Base-by-base conservation (phyloP, 2,888 invertebrate species). In the Caenorhabditis becei region DNA sequence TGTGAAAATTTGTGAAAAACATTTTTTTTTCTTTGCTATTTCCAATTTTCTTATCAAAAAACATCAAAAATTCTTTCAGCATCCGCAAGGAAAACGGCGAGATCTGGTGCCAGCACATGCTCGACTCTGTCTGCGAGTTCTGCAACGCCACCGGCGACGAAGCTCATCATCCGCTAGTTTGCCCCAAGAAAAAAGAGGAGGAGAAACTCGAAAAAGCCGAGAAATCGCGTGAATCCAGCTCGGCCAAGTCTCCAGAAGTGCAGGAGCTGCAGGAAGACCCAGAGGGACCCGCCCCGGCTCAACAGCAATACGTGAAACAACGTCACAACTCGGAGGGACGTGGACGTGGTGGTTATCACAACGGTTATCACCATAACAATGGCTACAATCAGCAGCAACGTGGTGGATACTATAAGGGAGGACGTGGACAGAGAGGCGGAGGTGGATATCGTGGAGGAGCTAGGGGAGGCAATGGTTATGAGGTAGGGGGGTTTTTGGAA, bases 31-130 rank as follows among this genome's bases (percentile, higher is more conserved):
- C n/a, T n/a, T n/a, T n/a, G n/a, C n/a, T n/a, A n/a, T n/a, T n/a
- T n/a, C n/a, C n/a, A n/a, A n/a, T n/a, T n/a, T n/a, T n/a, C n/a
- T n/a, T n/a, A n/a, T n/a, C n/a, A n/a, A n/a, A n/a, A n/a, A n/a
- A n/a, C n/a, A n/a, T n/a, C n/a, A n/a, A n/a, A n/a, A n/a, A n/a
- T n/a, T n/a, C n/a, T n/a, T 80, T 44, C 70, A 80, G 80, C 53
- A 62, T 80, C 14, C 75, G 77, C 32, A 53, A 56, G 14, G 53
- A 69, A 8, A 66, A 80, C 20, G 80, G 77, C 16, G 66, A 66
- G n/a, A 23, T 58, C 23, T 77, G 77, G 80, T 82, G 81, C 56
- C 58, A 75, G 20, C 28, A 63, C 35, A 51, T 82, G 69, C 56
- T 28, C 26, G 69, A 67, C 28, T 41, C 61, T 26, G 37, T 24